A percentile compares a stretch with the other conserved stretches of the same genome.
These are phyloP conservation scores for Eira barbara DNA, from an alignment of 2,113 vertebrate genomes.

Conservation along the genomic window DNA sequence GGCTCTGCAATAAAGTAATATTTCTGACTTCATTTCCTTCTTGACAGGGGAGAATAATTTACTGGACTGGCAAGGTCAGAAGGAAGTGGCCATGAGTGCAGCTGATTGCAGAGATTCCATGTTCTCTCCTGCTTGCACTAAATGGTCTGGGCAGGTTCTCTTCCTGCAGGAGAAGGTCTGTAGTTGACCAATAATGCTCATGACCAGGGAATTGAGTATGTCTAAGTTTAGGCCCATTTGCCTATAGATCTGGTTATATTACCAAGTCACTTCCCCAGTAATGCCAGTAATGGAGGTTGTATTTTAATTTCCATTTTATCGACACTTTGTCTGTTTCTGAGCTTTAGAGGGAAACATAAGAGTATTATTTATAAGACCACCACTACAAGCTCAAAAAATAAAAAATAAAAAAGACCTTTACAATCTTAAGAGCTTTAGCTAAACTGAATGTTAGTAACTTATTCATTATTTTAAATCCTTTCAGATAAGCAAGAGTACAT, in stretches of 20 bases:
- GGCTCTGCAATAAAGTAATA: background rate
- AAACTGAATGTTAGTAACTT: background rate
- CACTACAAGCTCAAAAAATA: background rate
- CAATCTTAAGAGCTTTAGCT: background rate
- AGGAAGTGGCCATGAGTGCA: background rate
- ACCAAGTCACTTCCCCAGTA: background rate
- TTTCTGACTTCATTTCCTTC: background rate
- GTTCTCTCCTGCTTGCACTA: background rate
- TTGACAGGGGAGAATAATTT: background rate
- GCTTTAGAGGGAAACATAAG: background rate
- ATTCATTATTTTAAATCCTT: background rate
- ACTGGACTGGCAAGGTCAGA: background rate
- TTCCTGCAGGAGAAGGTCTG: background rate
- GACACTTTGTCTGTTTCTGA: background rate
- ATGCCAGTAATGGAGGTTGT: background rate
- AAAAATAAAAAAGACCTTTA: background rate
- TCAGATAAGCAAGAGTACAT: background rate
- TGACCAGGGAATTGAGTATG: background rate
- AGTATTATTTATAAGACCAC: background rate
- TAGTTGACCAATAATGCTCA: background rate
- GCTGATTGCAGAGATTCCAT: background rate
- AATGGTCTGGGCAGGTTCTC: background rate
- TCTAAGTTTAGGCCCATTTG: background rate
- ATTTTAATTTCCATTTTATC: background rate
- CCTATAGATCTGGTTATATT: background rate